Percentiles rank a stretch among this genome's conserved stretches.
Conservation (phyloP, 2,113 vertebrate genomes). For the Acinonyx jubatus region DNA sequence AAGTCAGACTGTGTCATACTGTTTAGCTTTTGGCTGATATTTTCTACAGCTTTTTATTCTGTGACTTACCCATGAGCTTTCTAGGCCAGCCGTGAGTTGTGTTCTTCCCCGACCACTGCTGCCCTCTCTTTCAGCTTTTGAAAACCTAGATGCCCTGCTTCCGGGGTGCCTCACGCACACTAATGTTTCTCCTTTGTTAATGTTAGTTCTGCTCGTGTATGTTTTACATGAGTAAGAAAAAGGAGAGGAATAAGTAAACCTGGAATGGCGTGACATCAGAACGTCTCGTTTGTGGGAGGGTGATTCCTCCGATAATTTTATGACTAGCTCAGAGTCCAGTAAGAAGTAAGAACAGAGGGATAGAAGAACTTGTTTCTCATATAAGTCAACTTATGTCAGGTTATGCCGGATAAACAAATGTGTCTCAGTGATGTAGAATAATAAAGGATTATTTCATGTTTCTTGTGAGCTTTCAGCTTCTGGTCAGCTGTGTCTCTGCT, state of each 20-base stretch:
- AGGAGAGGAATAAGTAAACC: neutral
- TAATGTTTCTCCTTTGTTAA: neutral
- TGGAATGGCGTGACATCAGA: neutral
- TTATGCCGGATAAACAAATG: neutral
- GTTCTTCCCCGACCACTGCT: neutral
- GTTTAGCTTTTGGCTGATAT: neutral
- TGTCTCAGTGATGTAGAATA: neutral
- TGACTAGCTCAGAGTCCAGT: neutral
- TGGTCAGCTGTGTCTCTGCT: neutral
- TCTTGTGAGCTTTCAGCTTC: neutral
- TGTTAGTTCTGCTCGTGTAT: neutral
- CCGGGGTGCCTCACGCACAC: neutral
- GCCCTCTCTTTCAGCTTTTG: neutral
- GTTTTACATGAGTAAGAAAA: neutral
- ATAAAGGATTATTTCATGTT: neutral
- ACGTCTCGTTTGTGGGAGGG: conserved; percentile 7
- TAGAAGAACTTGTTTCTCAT: neutral
- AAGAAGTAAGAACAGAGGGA: neutral
- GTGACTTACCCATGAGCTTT: neutral
- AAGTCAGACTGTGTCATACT: neutral
- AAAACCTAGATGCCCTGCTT: neutral
- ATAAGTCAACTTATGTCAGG: neutral
- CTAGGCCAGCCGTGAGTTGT: neutral
- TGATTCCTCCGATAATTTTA: neutral
- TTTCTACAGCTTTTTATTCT: neutral